Evolutionary conservation across 2,888 invertebrate genomes (phyloP), one percentile per base, ranked within the genome.

Genomic region (Cantharis rufa): DNA sequence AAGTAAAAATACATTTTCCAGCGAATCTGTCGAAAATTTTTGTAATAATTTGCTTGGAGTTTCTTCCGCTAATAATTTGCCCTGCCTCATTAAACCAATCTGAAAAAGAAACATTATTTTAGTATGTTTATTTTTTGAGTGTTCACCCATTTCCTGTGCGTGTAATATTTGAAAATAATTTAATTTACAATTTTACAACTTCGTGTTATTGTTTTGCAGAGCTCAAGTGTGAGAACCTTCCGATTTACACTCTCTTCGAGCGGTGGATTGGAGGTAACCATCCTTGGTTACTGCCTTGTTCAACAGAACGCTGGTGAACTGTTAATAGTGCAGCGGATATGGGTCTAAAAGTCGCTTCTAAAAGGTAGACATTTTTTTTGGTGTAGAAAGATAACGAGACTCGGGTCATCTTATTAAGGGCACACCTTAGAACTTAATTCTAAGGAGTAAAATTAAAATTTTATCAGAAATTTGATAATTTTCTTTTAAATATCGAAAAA

Each of bases 51-150:
- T 90, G 10, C 88, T 89, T 0, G 98, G 98, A 0, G 95, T 91
- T 80, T 95, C 94, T 88, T 98, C 97, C 0, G 96, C 96, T 75
- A 98, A 86, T 18, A 98, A 89, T 76, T 93, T 92, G 0, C 98
- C 98, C 83, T 93, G 93, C 79, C 98, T 91, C 91, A 98, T 94
- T 70, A 98, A 89, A 62, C 98, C 98, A 86, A 98, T 96, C 97
- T 97, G 85, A 66, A 82, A 78, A 13, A 48, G 2, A 4, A 48
- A n/a, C 9, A n/a, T n/a, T 13, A 48, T n/a, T 48, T 48, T 7
- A 13, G n/a, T 48, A n/a, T 48, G 48, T 48, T n/a, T 13, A 18
- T 70, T 15, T n/a, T 64, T 64, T 64, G 64, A 63, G 63, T 48
- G 48, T 48, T 48, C 48, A n/a, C 48, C 48, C n/a, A 48, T 48